These are phyloP conservation scores for Cepaea nemoralis DNA, from an alignment of 1,140 invertebrate genomes.

Conservation along the genomic window DNA sequence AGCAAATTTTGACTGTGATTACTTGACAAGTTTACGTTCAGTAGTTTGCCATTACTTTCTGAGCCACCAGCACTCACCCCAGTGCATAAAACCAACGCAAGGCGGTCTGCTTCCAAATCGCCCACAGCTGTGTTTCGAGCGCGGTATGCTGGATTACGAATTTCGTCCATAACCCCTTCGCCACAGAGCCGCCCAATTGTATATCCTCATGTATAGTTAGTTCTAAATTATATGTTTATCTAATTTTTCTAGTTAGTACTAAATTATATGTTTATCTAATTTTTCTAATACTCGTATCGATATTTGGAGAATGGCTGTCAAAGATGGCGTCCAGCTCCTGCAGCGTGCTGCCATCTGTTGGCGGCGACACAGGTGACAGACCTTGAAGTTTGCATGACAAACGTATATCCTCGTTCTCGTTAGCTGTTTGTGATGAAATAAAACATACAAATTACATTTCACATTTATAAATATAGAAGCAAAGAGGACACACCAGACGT, in stretches of 20 bases:
- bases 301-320: background rate
- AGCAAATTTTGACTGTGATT: too few relatives aligned
- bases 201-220: background rate
- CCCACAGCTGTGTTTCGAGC: too few relatives aligned
- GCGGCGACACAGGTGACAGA: background rate
- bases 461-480: too few relatives aligned
- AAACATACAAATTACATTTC: too few relatives aligned
- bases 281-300: background rate
- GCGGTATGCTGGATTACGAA: too few relatives aligned
- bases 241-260: background rate
- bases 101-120: too few relatives aligned
- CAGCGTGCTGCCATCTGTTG: background rate
- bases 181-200: background rate
- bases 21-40: too few relatives aligned
- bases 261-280: background rate
- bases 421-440: slow-evolving; percentile 18
- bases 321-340: background rate
- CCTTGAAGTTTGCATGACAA: slow-evolving; percentile 34
- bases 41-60: too few relatives aligned
- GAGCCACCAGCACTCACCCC: too few relatives aligned
- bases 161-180: too few relatives aligned
- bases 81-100: too few relatives aligned
- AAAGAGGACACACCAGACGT: too few relatives aligned
- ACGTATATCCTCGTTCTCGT: slow-evolving; percentile 36
- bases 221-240: background rate